Conservation (phyloP, 2,888 invertebrate genomes). For the Cyrtodaria siliqua region DNA sequence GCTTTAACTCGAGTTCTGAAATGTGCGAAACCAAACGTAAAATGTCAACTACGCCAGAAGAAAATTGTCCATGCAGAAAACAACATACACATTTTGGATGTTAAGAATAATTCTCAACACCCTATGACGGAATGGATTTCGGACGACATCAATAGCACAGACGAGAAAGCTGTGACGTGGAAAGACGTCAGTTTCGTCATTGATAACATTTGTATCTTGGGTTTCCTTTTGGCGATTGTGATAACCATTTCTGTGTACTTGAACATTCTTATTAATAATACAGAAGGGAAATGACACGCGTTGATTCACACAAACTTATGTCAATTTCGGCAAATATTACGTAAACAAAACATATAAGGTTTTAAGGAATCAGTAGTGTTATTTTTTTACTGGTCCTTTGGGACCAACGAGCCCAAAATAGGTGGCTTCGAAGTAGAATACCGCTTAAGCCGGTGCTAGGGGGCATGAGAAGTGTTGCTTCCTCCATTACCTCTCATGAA, state of each 20-base stretch:
- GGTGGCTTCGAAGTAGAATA: too few relatives aligned
- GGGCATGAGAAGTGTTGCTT: too few relatives aligned
- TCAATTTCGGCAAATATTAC: too few relatives aligned
- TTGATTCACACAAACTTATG: too few relatives aligned
- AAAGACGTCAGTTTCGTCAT: constrained; percentile 10
- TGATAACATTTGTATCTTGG: not conserved
- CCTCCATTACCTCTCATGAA: too few relatives aligned
- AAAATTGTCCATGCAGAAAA: not conserved
- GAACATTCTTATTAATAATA: not conserved
- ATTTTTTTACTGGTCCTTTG: too few relatives aligned
- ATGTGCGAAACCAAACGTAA: not conserved
- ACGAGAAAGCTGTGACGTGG: constrained; percentile 12
- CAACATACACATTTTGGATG: not conserved
- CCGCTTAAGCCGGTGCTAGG: too few relatives aligned
- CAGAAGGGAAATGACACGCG: too few relatives aligned
- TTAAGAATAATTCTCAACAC: not conserved
- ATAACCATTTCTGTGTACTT: not conserved
- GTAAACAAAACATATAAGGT: too few relatives aligned
- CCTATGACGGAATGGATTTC: not conserved
- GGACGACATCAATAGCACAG: too few relatives aligned
- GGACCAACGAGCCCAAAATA: too few relatives aligned
- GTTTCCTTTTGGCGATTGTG: constrained; percentile 3
- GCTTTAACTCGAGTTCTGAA: not conserved
- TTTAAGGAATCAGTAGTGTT: too few relatives aligned
- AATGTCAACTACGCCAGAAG: not conserved